Conservation (phyloP, 2,113 vertebrate species). For the Caranx ignobilis region DNA sequence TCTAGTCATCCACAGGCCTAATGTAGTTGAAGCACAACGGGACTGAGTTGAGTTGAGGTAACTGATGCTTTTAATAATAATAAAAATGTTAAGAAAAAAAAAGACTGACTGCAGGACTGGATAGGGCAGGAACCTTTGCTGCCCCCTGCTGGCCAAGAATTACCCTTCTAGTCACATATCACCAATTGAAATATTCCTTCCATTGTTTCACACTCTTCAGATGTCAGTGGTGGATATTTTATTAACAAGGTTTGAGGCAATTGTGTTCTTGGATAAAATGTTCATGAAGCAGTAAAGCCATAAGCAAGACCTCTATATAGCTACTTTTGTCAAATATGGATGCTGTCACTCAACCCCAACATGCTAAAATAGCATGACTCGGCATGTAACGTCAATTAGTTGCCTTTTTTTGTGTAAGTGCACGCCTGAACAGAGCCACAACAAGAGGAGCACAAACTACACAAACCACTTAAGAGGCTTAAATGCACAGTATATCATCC, state of each 20-base stretch:
- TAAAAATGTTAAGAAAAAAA: background rate
- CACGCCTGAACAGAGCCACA: constrained; percentile 19
- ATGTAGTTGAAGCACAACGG: background rate
- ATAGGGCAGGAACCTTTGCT: constrained; percentile 26
- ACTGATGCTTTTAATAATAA: background rate
- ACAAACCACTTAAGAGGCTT: background rate
- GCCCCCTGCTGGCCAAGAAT: constrained; percentile 45
- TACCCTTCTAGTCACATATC: background rate
- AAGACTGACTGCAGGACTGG: background rate
- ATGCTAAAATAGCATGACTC: constrained; percentile 38
- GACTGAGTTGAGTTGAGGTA: constrained; percentile 11
- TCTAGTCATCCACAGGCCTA: background rate
- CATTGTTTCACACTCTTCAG: background rate
- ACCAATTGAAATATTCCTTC: too few relatives aligned
- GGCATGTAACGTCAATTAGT: background rate
- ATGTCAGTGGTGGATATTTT: background rate
- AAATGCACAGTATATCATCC: background rate
- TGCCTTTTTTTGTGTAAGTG: background rate
- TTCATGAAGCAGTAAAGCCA: background rate
- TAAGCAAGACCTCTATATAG: background rate
- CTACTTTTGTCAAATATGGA: background rate
- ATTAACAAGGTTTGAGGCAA: background rate
- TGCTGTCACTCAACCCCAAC: background rate
- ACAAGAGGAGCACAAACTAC: background rate
- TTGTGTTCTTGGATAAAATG: background rate